Percentiles rank a stretch among this genome's conserved stretches.
These are phyloP conservation scores for Margarornis squamiger DNA, from an alignment of 2,797 vertebrate species.

Conservation along the genomic window DNA sequence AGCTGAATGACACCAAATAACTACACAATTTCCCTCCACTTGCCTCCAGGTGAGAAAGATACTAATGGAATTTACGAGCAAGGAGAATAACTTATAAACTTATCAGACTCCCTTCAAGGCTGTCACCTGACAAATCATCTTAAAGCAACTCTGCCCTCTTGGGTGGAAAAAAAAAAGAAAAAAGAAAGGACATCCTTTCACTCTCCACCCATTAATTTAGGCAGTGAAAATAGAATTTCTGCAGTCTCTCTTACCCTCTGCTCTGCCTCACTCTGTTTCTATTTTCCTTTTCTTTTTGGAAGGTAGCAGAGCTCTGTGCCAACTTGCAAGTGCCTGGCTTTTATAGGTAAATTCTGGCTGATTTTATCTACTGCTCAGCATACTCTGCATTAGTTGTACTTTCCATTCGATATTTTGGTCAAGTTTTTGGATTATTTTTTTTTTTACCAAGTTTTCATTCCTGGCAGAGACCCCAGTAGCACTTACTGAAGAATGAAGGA, in stretches of 20 bases:
- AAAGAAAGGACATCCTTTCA: neutral
- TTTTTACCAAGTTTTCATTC: neutral
- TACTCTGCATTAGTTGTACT: neutral
- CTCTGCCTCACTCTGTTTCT: neutral
- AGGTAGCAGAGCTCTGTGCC: neutral
- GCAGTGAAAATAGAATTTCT: neutral
- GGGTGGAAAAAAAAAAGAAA: neutral
- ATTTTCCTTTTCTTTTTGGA: neutral
- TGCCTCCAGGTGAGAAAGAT: neutral
- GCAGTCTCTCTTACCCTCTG: neutral
- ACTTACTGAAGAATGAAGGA: neutral
- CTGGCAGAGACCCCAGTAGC: neutral
- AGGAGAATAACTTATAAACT: constrained; percentile 10
- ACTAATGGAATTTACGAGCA: neutral
- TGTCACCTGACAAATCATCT: neutral
- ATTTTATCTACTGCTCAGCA: neutral
- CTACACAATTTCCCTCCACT: neutral
- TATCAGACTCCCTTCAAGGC: neutral
- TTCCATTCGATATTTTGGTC: neutral
- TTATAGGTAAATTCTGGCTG: neutral
- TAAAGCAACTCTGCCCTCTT: neutral
- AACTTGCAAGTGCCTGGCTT: neutral
- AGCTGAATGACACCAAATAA: neutral
- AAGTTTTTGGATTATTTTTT: neutral
- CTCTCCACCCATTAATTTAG: neutral